Conservation (phyloP, 2,113 vertebrate genomes). For the Puma concolor region DNA sequence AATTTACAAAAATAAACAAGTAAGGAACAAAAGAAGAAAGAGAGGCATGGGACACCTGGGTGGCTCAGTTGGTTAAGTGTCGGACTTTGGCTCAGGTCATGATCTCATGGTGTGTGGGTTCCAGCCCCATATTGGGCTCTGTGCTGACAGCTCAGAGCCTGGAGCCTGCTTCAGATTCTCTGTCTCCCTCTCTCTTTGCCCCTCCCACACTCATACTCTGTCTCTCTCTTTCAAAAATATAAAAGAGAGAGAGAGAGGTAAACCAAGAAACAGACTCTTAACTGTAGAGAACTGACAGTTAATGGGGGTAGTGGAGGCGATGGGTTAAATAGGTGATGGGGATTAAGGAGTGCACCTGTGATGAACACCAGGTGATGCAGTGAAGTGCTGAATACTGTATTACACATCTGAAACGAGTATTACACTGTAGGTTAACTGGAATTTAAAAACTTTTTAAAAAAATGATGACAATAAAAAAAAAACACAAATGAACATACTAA, state of each 20-base stretch:
- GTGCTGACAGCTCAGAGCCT: too few relatives aligned
- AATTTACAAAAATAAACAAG: neutral
- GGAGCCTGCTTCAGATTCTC: too few relatives aligned
- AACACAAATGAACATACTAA: neutral
- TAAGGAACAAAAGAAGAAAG: neutral
- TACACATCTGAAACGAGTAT: neutral
- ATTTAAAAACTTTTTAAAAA: neutral
- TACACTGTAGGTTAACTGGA: neutral
- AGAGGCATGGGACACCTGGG: too few relatives aligned
- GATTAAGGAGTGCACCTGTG: neutral
- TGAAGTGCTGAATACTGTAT: neutral
- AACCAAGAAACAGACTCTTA: neutral
- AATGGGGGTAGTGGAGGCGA: neutral
- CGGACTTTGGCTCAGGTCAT: too few relatives aligned
- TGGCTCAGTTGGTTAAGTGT: too few relatives aligned
- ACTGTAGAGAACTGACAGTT: neutral
- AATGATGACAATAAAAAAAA: neutral
- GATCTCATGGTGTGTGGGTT: too few relatives aligned
- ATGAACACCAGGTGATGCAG: neutral
- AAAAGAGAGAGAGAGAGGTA: neutral
- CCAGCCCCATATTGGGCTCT: too few relatives aligned
- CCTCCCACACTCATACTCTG: too few relatives aligned
- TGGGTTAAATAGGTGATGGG: neutral
- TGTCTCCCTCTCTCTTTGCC: too few relatives aligned
- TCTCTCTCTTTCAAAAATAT: neutral